phyloP scores from a whole-genome alignment of 2,113 vertebrate species.

The Salvelinus fontinalis region DNA sequence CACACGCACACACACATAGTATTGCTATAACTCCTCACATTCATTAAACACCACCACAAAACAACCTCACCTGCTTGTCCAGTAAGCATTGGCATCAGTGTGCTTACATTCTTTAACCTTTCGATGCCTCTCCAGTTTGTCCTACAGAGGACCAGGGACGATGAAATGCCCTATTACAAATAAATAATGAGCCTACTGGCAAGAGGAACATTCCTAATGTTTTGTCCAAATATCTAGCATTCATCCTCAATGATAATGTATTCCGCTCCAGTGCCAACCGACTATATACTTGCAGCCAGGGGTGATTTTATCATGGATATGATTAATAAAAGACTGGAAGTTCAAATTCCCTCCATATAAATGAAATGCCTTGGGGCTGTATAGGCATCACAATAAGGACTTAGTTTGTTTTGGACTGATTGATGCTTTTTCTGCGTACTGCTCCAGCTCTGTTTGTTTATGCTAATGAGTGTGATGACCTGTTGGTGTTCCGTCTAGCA shows the following conservation, averaged over 20 bases:
- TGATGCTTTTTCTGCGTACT: conserved; percentile 57
- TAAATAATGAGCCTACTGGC: conserved; percentile 71
- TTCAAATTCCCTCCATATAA: neutral
- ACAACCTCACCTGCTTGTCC: conserved; percentile 4
- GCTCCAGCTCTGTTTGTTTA: conserved; percentile 71
- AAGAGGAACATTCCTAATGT: conserved; percentile 64
- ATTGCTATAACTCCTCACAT: neutral
- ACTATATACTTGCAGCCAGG: conserved; percentile 47
- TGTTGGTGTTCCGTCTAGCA: conserved; percentile 71
- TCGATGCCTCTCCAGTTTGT: conserved; percentile 58
- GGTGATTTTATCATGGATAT: conserved; percentile 55
- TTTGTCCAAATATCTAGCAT: conserved; percentile 68
- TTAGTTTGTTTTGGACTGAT: conserved; percentile 67
- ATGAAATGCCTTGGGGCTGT: conserved; percentile 50
- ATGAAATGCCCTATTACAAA: conserved; percentile 59
- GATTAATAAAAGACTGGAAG: conserved; percentile 47
- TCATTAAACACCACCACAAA: neutral
- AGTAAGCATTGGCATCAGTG: conserved; percentile 36
- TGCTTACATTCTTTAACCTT: conserved; percentile 56
- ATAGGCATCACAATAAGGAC: conserved; percentile 53
- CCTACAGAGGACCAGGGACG: conserved; percentile 57
- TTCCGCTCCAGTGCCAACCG: conserved; percentile 54
- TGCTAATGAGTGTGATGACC: conserved; percentile 74
- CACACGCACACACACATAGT: neutral
- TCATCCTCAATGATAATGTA: conserved; percentile 66